These are phyloP conservation scores for Rhynchotus rufescens DNA, from an alignment of 2,797 vertebrate species.

Conservation along the genomic window DNA sequence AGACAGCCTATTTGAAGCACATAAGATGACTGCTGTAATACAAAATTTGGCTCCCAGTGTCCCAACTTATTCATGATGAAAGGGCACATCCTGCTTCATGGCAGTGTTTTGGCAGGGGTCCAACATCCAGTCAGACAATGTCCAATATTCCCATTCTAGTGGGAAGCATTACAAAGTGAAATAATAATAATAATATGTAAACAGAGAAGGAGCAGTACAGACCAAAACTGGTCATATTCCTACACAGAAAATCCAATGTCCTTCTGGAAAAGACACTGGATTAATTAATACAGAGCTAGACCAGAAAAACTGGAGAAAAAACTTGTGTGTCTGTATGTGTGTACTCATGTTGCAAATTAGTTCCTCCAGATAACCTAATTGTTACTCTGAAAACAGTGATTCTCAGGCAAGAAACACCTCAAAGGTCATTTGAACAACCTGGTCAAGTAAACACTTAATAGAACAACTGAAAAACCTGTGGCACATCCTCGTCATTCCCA, in stretches of 20 bases:
- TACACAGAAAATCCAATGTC: neutral
- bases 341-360: neutral
- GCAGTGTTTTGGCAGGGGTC: neutral
- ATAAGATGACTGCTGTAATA: neutral
- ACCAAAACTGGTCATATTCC: neutral
- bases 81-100: neutral
- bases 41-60: neutral
- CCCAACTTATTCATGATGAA: neutral
- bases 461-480: accelerated
- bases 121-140: neutral
- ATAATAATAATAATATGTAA: neutral
- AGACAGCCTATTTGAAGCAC: neutral
- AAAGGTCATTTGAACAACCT: neutral
- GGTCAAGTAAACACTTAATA: neutral
- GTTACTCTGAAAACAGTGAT: neutral
- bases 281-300: neutral
- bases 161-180: neutral
- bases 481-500: neutral
- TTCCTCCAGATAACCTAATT: neutral
- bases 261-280: neutral
- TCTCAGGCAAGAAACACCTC: neutral
- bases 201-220: neutral
- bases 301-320: neutral
- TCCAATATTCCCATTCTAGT: neutral
- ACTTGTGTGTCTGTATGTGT: too few relatives aligned